phyloP scores from a whole-genome alignment of 2,797 vertebrate species.

The Gallinago nigripennis region DNA sequence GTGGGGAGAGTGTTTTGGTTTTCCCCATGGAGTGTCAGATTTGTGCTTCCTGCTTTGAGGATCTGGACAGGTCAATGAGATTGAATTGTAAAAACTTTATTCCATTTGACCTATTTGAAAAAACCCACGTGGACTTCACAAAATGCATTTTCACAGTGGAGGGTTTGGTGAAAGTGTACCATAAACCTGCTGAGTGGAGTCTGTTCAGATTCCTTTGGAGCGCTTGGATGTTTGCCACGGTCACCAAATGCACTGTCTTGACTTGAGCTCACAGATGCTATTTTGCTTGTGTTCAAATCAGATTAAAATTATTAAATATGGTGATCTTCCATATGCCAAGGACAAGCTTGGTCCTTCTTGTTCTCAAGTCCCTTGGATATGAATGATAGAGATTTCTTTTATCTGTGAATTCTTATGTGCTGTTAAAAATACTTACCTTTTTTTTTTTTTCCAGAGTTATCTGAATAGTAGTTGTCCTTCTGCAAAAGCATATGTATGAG shows the following conservation, averaged over 20 bases:
- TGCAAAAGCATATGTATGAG: neutral
- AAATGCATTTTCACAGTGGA: neutral
- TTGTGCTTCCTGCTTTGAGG: neutral
- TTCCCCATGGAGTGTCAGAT: neutral
- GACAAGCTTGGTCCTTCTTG: neutral
- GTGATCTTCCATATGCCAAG: neutral
- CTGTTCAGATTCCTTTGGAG: neutral
- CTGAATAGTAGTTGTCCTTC: neutral
- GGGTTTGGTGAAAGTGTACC: neutral
- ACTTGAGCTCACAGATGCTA: neutral
- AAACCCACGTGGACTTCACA: neutral
- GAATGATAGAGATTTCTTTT: neutral
- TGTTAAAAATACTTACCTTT: neutral
- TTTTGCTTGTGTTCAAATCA: neutral
- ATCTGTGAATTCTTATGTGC: neutral
- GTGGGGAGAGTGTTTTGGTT: neutral
- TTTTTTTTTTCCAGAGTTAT: neutral
- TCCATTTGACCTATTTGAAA: neutral
- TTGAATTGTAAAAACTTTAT: neutral
- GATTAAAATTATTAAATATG: neutral
- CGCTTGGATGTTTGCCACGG: neutral
- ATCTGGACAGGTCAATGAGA: neutral
- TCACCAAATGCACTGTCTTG: neutral
- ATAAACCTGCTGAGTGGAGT: neutral
- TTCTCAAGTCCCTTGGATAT: neutral